Percentiles rank a stretch among this genome's conserved stretches.
These are phyloP conservation scores for Drosophila lacteicornis DNA, from an alignment of 1,140 invertebrate genomes.

Conservation along the genomic window DNA sequence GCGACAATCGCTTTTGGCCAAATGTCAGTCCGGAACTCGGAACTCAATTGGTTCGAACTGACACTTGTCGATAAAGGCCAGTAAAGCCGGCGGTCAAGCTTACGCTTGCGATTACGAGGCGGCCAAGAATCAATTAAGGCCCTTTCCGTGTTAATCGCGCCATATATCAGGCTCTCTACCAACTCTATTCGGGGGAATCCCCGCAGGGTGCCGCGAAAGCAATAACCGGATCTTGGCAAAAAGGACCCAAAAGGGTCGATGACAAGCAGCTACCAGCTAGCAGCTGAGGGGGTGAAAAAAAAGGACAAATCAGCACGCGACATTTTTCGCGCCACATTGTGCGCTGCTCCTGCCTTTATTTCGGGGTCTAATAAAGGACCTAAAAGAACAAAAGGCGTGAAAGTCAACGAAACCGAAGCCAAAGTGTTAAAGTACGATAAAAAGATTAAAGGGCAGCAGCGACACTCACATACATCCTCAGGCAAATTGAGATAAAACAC, in stretches of 20 bases:
- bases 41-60: conserved; percentile 37
- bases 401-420: conserved; percentile 56
- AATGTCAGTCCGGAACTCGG: conserved; percentile 16
- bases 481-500: conserved; percentile 55
- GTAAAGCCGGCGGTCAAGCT: not conserved
- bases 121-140: conserved; percentile 66
- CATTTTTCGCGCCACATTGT: conserved; percentile 61
- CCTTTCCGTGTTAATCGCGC: conserved; percentile 78
- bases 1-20: conserved; percentile 68
- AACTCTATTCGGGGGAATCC: conserved; percentile 15
- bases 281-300: conserved; percentile 30
- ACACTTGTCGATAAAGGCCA: conserved; percentile 55
- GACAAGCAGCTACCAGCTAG: conserved; percentile 52
- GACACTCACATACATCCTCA: conserved; percentile 43
- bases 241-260: conserved; percentile 62
- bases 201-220: conserved; percentile 34
- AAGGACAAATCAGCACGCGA: conserved; percentile 74
- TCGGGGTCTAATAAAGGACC: conserved; percentile 14
- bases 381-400: conserved; percentile 66
- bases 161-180: conserved; percentile 65
- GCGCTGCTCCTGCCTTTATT: conserved; percentile 26
- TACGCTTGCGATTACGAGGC: conserved; percentile 3
- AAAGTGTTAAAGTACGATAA: conserved; percentile 80
- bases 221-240: conserved; percentile 50
- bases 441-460: conserved; percentile 70